Percentiles rank a stretch among this genome's conserved stretches.
Evolutionary conservation across 1,140 invertebrate species (phyloP).

Genomic region (Leptinotarsa defecta): DNA sequence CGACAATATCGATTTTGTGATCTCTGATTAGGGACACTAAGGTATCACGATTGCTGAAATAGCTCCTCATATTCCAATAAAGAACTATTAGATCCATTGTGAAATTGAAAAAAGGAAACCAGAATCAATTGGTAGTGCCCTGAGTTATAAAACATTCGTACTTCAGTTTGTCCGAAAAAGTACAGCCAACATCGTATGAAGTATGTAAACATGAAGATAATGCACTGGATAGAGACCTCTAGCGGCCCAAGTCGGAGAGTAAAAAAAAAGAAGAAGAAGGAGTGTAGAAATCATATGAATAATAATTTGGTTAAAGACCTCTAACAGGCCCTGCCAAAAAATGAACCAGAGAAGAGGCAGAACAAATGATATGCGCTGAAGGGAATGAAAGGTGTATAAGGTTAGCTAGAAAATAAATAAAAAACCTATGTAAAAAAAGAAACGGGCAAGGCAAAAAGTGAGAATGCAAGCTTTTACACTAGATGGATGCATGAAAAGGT

Average conservation of each 20-base stretch:
- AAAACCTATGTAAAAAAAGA: too few species aligned
- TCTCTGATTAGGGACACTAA: constrained; percentile 10
- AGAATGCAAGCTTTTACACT: too few species aligned
- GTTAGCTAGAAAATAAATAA: too few species aligned
- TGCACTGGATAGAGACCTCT: not conserved
- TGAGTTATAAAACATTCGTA: too few species aligned
- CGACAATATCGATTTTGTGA: constrained; percentile 14
- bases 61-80: constrained; percentile 26
- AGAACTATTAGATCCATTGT: not conserved
- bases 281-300: not conserved
- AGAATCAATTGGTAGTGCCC: too few species aligned
- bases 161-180: too few species aligned
- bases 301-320: not conserved
- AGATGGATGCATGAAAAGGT: too few species aligned
- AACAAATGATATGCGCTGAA: too few species aligned
- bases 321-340: not conserved
- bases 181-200: not conserved
- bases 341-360: not conserved
- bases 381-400: too few species aligned
- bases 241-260: not conserved
- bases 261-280: too few species aligned
- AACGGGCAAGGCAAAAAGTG: too few species aligned
- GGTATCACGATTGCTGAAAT: constrained; percentile 10
- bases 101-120: too few species aligned
- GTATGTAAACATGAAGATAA: not conserved